phyloP scores from a whole-genome alignment of 2,888 invertebrate species.

The Leptinotarsa rubiginosa region DNA sequence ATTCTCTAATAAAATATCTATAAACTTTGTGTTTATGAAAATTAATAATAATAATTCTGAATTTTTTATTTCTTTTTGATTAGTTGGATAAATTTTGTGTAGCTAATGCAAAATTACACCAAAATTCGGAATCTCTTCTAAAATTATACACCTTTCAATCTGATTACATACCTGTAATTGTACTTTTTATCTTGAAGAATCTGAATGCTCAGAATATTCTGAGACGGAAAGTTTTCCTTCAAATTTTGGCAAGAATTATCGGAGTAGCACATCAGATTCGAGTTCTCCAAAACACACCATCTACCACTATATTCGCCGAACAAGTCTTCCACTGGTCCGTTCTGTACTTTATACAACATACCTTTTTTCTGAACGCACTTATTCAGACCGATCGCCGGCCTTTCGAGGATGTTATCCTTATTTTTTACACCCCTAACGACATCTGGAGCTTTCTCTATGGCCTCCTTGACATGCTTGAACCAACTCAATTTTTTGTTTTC shows the following conservation, averaged over 20 bases:
- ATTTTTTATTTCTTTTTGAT: no score
- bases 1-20: no score
- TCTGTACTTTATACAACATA: conserved; percentile 71
- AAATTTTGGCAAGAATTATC: conserved; percentile 77
- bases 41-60: no score
- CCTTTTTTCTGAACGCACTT: conserved; percentile 72
- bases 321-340: conserved; percentile 77
- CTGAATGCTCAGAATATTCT: conserved; percentile 75
- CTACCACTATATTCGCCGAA: conserved; percentile 82
- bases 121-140: no score
- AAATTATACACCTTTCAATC: neutral
- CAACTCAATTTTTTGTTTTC: conserved; percentile 64
- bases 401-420: conserved; percentile 64
- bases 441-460: conserved; percentile 70
- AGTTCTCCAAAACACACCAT: conserved; percentile 78
- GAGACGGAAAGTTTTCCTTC: conserved; percentile 78
- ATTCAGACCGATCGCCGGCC: conserved; percentile 68
- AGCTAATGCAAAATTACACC: no score
- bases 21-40: no score
- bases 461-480: conserved; percentile 62
- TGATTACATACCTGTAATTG: conserved; percentile 61
- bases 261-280: conserved; percentile 78
- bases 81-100: no score
- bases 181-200: conserved; percentile 70
- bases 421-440: conserved; percentile 58